Conservation (phyloP, 2,113 vertebrate species). For the Dasyornis broadbenti region DNA sequence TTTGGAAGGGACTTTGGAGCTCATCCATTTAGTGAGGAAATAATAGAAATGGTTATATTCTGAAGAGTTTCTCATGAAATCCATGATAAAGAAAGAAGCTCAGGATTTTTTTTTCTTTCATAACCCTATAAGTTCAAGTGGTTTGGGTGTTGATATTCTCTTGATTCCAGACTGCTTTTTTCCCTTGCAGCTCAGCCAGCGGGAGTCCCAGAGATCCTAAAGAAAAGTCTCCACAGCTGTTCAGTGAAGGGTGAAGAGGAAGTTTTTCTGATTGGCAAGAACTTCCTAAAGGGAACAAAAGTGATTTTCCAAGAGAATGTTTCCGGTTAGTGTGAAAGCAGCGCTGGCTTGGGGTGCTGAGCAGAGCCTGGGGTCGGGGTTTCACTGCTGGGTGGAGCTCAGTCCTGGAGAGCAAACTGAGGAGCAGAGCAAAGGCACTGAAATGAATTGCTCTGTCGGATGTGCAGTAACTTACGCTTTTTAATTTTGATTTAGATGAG, state of each 20-base stretch:
- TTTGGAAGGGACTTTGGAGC: neutral
- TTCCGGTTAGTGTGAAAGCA: constrained; percentile 77
- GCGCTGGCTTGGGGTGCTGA: neutral
- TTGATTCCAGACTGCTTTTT: constrained; percentile 3
- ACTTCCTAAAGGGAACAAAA: constrained; percentile 98
- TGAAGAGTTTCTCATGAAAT: neutral
- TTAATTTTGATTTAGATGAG: constrained; percentile 82
- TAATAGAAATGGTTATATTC: neutral
- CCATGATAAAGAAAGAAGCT: neutral
- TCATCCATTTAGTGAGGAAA: neutral
- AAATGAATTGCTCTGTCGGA: neutral
- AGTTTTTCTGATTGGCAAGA: constrained; percentile 97
- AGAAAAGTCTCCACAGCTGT: constrained; percentile 95
- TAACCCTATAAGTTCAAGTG: neutral
- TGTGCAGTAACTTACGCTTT: neutral
- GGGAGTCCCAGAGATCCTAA: constrained; percentile 94
- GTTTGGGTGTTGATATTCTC: neutral
- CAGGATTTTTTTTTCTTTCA: neutral
- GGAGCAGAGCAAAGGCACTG: neutral
- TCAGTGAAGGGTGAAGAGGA: constrained; percentile 93
- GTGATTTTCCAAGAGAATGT: constrained; percentile 96
- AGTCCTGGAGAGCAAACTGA: neutral
- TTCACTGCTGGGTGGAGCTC: neutral
- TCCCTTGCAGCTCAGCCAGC: constrained; percentile 88
- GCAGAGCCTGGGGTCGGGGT: neutral